Evolutionary conservation across 37 sponge, comb jelly and placozoan genomes (phyloP), one percentile per base, ranked within the genome.

Genomic region (Lycopodina hypogea): DNA sequence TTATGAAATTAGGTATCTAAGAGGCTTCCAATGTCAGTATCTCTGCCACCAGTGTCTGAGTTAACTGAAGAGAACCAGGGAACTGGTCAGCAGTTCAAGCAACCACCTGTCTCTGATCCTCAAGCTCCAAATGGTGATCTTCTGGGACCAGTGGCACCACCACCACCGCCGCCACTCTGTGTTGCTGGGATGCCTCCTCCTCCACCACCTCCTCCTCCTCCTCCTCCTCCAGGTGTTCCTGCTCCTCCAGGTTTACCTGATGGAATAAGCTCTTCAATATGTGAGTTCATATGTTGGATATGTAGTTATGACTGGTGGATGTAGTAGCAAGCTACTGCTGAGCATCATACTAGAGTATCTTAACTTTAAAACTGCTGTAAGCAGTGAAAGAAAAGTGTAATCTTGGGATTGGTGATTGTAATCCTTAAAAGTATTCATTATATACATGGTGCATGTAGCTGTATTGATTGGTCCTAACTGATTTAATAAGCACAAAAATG

Each of bases 181-280:
- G 53, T 52, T 52, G 11, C 53, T 52, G 53, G 53, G 53, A 52
- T 52, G 53, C 53, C 53, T 18, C 53, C 53, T 52, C 53, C 74
- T 28, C 80, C 78, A 32, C 84, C 84, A 41, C 84, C 81, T 40
- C 76, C 75, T 37, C 53, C 52, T 24, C 71, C 71, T 1, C 76
- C 52, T 53, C 52, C 65, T 42, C 58, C 68, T 38, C 45, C 40
- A 60, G 66, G 32, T 59, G 29, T 39, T 22, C 75, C 85, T 17
- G 66, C 71, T 41, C 82, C 86, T 42, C 86, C 79, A 58, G 66
- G 56, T 57, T 33, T 36, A 2, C 55, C 56, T 67, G 72, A 52
- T 71, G 72, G 72, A 8, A 4, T 17, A 42, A 3, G 3, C 24
- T n/a, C 72, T n/a, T 48, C 72, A n/a, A 30, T 48, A 42, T 48